Base-by-base conservation (phyloP, 2,113 vertebrate genomes). In the Lipophrys pholis region DNA sequence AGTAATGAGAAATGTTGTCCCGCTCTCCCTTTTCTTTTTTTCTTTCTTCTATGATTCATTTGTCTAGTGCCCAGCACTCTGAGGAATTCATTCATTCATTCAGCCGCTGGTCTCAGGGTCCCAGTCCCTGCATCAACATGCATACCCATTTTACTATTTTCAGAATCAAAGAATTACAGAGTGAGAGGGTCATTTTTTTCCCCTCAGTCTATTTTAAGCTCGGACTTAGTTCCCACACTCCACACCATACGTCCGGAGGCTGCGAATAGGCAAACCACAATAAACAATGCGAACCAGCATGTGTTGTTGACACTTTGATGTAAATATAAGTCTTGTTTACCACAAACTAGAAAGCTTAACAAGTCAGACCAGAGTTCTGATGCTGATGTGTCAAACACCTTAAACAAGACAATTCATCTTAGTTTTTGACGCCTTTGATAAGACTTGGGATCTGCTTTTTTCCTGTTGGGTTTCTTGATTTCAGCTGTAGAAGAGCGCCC, bases 1-100 rank as follows among this genome's bases (percentile, higher is more conserved):
- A 92, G 92, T 92, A 92, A 94, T 93, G 90, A 91, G 89, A 91
- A 92, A 91, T 90, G 88, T 84, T 90, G 84, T 90, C 71, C 48
- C 58, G 63, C 42, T 83, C 69, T 86, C 76, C 69, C 35, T 12
- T 36, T 35, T 4, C 11, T 12, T 45, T 17, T 59, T 73, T 71
- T 67, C 79, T 69, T 85, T 76, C 70, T 38, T n/a, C 39, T 49
- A 56, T 60, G 76, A 90, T 87, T 84, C 76, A 88, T 91, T 91
- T 90, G 78, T 84, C 85, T 83, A 42, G 69, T 81, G 84, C 81
- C 85, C 83, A 88, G 84, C 36, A 39, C 81, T 76, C 76, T 50
- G 55, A 89, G 85, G 88, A 91, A 90, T 92, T 30, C 84, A 84
- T 89, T 30, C 84, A 84, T 89, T 91, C 92, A 93, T 92, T 92